Base-by-base conservation (phyloP, 1,140 invertebrate genomes). In the Plodia interpunctella region DNA sequence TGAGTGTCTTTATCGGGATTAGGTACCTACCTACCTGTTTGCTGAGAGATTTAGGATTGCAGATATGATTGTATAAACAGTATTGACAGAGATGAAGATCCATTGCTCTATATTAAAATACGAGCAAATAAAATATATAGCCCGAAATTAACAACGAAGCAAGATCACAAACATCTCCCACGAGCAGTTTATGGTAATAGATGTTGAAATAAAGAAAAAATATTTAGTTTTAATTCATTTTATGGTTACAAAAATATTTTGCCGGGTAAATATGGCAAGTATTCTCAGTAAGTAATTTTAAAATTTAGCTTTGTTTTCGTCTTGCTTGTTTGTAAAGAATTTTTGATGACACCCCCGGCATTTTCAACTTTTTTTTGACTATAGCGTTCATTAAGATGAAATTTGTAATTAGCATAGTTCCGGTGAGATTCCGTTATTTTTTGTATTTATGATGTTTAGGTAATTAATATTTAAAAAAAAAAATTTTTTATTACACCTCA, bases 381-480 rank as follows among this genome's bases (percentile, higher is more conserved):
- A n/a, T n/a, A 15, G 15, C 38, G 38, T n/a, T 44, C 38, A 44
- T 44, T 44, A 44, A 15, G 15, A 44, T 44, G 13, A 44, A 44
- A 44, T 44, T 44, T 44, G n/a, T 44, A 44, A 44, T 44, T 44
- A 44, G 38, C 38, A 44, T 15, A 15, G 38, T 44, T 44, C 38
- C 38, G 6, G 54, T 38, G 17, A 18, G 17, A 6, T 55, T 38
- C 25, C 17, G 52, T 38, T 3, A 19, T 19, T 32, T 57, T 30
- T 50, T 20, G n/a, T n/a, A n/a, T 38, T 11, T 38, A 9, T 38
- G 8, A 17, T 50, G 20, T 28, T 19, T 15, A 19, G 2, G 13
- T 53, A 49, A 56, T 61, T 61, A 51, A 52, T 56, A 51, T 61
- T 54, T 50, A 61, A 9, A 6, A 32, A 1, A 6, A 6, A 32